Evolutionary conservation across 2,797 vertebrate genomes (phyloP).

Genomic region (Merluccius polli): DNA sequence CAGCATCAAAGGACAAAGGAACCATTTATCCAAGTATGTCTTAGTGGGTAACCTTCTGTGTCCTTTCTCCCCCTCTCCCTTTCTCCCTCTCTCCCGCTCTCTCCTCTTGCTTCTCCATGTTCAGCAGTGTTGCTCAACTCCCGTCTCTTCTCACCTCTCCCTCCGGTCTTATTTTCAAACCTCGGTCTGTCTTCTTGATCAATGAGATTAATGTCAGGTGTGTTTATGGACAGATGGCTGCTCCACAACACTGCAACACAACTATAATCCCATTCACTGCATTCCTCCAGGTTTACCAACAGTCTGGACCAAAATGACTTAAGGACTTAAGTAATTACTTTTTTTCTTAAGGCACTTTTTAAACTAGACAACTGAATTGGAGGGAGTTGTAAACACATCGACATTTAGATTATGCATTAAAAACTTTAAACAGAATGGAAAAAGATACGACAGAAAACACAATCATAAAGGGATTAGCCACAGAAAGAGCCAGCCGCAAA

Average conservation of each 20-base stretch:
- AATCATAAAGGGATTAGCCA: neutral
- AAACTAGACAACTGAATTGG: neutral
- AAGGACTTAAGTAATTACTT: neutral
- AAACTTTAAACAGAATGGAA: neutral
- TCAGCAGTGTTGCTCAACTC: neutral
- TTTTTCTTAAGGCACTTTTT: too few species aligned
- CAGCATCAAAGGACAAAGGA: conserved; percentile 52
- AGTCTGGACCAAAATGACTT: conserved; percentile 27
- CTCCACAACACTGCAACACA: conserved; percentile 23
- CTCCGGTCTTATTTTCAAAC: conserved; percentile 39
- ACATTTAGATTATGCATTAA: neutral
- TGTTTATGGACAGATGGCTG: conserved; percentile 33
- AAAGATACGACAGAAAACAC: neutral
- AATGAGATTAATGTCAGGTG: conserved; percentile 48
- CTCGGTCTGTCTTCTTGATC: conserved; percentile 53
- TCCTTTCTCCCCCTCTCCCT: conserved; percentile 7
- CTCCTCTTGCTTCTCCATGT: conserved; percentile 16
- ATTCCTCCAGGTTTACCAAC: conserved; percentile 32
- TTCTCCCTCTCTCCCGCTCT: neutral
- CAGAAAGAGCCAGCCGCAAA: neutral
- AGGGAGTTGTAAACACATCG: neutral
- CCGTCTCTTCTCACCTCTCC: conserved; percentile 17
- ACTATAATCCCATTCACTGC: conserved; percentile 32
- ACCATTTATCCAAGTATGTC: conserved; percentile 51
- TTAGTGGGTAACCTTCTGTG: conserved; percentile 50